Conservation (phyloP, 2,888 invertebrate genomes). For the Sialis fuliginosa region DNA sequence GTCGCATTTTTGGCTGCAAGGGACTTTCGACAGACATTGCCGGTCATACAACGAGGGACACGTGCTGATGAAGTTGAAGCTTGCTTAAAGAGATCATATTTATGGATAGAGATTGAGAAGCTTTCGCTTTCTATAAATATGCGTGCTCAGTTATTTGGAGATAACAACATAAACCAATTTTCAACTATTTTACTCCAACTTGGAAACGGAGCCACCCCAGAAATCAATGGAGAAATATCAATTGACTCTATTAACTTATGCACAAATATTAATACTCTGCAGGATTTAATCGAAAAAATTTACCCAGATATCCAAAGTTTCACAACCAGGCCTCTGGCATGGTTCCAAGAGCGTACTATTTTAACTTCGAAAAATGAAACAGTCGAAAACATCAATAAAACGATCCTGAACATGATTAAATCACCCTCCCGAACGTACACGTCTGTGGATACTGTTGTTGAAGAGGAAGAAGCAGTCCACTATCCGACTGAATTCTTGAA, state of each 20-base stretch:
- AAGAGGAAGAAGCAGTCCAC: constrained; percentile 9
- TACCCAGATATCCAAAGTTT: too few species aligned
- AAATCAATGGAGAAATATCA: too few species aligned
- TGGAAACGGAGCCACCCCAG: too few species aligned
- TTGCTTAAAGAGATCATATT: constrained; percentile 3
- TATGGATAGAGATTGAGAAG: constrained; percentile 3
- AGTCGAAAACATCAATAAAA: constrained; percentile 8
- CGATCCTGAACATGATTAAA: constrained; percentile 5
- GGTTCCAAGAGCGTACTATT: constrained; percentile 7
- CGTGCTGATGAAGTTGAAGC: constrained; percentile 6
- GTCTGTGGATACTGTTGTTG: constrained; percentile 8
- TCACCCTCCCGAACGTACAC: too few species aligned
- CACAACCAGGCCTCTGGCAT: too few species aligned
- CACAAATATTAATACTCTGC: too few species aligned
- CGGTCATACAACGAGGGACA: constrained; percentile 7
- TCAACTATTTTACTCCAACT: too few species aligned
- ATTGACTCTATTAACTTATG: too few species aligned
- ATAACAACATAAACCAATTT: too few species aligned
- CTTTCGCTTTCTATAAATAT: too few species aligned
- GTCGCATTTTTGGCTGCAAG: constrained; percentile 5
- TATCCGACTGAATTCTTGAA: constrained; percentile 11
- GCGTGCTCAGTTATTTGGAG: background rate
- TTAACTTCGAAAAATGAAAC: constrained; percentile 9
- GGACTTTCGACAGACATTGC: constrained; percentile 8
- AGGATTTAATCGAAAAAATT: too few species aligned